phyloP scores from a whole-genome alignment of 2,113 vertebrate genomes.

The Chionomys nivalis region DNA sequence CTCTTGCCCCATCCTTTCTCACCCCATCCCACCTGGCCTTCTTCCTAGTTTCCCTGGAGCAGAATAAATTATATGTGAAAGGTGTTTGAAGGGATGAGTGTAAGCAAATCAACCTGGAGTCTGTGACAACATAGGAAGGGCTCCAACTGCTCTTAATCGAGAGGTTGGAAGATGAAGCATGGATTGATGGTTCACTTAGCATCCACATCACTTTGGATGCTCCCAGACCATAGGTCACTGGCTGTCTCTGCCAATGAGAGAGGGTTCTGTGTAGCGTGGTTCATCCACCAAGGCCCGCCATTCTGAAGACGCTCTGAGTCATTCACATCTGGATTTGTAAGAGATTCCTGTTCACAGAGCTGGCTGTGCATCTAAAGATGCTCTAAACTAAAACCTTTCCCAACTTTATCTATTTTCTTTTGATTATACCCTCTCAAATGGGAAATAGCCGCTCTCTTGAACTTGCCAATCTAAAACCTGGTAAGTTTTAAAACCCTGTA shows the following conservation, averaged over 20 bases:
- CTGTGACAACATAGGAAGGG: slow-evolving; percentile 1
- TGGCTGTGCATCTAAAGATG: background rate
- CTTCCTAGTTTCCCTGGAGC: background rate
- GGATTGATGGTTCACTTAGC: background rate
- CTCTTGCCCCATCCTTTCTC: background rate
- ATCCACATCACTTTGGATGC: background rate
- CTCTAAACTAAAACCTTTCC: slow-evolving; percentile 51
- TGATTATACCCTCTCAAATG: slow-evolving; percentile 11
- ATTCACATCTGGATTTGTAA: slow-evolving; percentile 14
- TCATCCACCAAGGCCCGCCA: background rate
- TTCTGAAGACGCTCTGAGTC: background rate
- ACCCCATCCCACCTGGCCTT: background rate
- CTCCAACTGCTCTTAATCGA: background rate
- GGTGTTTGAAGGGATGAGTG: slow-evolving; percentile 13
- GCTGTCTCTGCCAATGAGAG: background rate
- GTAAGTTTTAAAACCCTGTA: slow-evolving; percentile 33
- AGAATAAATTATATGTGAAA: background rate
- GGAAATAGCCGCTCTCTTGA: slow-evolving; percentile 42
- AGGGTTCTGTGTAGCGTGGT: background rate
- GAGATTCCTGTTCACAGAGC: background rate
- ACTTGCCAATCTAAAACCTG: slow-evolving; percentile 15
- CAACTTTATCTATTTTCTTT: slow-evolving; percentile 17
- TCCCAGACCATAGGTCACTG: background rate
- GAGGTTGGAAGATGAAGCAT: background rate
- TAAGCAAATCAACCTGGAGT: background rate